These are phyloP conservation scores for Triops longicaudatus DNA, from an alignment of 1,140 invertebrate species.

Conservation along the genomic window DNA sequence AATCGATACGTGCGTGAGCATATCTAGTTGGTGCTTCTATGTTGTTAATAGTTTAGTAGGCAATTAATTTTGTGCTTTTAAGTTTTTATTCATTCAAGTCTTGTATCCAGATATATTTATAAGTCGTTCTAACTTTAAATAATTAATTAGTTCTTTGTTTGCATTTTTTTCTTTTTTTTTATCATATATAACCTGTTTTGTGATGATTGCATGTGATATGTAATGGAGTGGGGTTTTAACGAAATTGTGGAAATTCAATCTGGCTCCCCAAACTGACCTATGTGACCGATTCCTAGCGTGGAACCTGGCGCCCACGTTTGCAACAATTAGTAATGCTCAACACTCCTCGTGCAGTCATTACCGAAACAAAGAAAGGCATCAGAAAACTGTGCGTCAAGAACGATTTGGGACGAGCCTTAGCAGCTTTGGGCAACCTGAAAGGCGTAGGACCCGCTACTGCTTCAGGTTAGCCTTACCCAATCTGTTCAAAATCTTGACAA, in stretches of 20 bases:
- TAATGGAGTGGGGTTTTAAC: not conserved
- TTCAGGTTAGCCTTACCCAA: slow-evolving; percentile 38
- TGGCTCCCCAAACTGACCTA: not conserved
- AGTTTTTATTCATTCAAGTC: no score
- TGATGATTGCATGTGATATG: not conserved
- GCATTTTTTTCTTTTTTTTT: no score
- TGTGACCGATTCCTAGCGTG: slow-evolving; percentile 35
- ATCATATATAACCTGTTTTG: no score
- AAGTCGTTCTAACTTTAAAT: no score
- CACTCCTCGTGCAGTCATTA: slow-evolving; percentile 38
- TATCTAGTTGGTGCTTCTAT: no score
- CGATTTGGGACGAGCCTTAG: slow-evolving; percentile 40
- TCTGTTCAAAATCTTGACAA: not conserved
- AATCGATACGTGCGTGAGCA: no score
- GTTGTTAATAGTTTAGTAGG: no score
- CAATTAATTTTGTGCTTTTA: no score
- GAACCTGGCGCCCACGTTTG: slow-evolving; percentile 41
- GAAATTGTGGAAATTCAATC: not conserved
- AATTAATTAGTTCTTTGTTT: no score
- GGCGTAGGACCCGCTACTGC: slow-evolving; percentile 46
- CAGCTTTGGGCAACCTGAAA: slow-evolving; percentile 41
- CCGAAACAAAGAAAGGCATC: slow-evolving; percentile 40
- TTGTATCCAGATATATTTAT: no score
- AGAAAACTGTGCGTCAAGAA: slow-evolving; percentile 36
- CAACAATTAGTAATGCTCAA: slow-evolving; percentile 41